phyloP scores from a whole-genome alignment of 1,140 invertebrate genomes.

The Papilio polyxenes region DNA sequence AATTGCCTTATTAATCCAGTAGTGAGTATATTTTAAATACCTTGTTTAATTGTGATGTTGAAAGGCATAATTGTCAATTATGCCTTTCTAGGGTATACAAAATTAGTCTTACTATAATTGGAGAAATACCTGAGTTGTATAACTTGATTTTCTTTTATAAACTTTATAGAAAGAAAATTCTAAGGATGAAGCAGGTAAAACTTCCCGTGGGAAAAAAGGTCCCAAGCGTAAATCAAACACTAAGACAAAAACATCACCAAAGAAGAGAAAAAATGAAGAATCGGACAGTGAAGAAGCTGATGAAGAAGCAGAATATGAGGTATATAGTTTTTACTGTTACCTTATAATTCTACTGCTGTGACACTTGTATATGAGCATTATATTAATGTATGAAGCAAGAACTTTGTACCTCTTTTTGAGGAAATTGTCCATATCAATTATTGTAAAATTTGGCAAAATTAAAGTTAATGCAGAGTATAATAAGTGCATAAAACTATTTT shows the following conservation, averaged over 20 bases:
- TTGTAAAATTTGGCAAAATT: too few species aligned
- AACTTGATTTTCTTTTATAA: constrained; percentile 10
- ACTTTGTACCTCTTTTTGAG: too few species aligned
- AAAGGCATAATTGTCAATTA: too few species aligned
- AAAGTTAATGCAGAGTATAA: too few species aligned
- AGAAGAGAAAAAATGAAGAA: constrained; percentile 58
- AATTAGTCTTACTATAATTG: not conserved
- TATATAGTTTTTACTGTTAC: constrained; percentile 45
- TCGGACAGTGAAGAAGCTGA: constrained; percentile 76
- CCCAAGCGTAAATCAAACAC: constrained; percentile 62
- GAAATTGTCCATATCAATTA: too few species aligned
- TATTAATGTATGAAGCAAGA: too few species aligned
- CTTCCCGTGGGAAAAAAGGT: constrained; percentile 52
- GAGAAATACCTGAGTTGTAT: not conserved
- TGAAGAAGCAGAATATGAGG: constrained; percentile 85
- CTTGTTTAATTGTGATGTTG: too few species aligned
- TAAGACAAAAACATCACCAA: constrained; percentile 59
- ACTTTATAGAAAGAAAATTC: constrained; percentile 65
- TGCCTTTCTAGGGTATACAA: not conserved
- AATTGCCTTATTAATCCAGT: too few species aligned
- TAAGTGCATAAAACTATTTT: too few species aligned
- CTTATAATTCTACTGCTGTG: too few species aligned
- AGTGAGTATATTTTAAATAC: too few species aligned
- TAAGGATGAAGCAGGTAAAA: constrained; percentile 63
- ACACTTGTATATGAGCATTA: too few species aligned